Base-by-base conservation (phyloP, 2,797 vertebrate species). In the Eremophila alpestris region DNA sequence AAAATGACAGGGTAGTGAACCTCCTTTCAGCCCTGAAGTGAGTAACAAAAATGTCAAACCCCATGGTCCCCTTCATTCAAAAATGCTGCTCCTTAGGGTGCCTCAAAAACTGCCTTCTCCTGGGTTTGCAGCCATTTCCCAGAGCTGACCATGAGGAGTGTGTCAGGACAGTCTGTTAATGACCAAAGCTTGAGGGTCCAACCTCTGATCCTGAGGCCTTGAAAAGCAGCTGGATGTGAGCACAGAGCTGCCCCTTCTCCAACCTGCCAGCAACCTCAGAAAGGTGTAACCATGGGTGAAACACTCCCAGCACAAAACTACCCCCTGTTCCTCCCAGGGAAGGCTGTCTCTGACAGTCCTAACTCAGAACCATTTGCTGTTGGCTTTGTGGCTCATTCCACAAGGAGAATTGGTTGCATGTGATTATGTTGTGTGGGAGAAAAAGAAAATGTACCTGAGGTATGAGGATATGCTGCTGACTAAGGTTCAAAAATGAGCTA, bases 1-100 rank as follows among this genome's bases (percentile, higher is more conserved):
- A 3, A 94, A 94, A 97, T 91, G 67, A 67, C 36, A 76, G 77
- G 87, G 26, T 60, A 86, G 34, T 56, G 74, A 92, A 69, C 10
- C 82, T 95, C 23, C 40, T 89, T 83, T 82, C 59, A 89, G 38
- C 77, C 85, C 86, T 51, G 52, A 73, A 94, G 95, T 23, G 9
- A 85, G 55, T 30, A 59, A 81, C 56, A 83, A 82, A 93, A 83
- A 16, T 2, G 2, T 45, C 27, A 68, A 51, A 40, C 22, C 7
- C 32, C 15, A 1, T 48, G 24, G 38, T 82, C n/a, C 8, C 5
- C 27, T 91, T 62, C 18, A 16, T 43, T 63, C n/a, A 34, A 20
- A 87, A 79, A 10, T 62, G 48, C 58, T 89, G 58, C 7, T 91
- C 36, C 43, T 59, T 55, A 26, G 16, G 41, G 10, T 48, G 18